Evolutionary conservation across 2,113 vertebrate genomes (phyloP), one percentile per base, ranked within the genome.

Genomic region (Lamprologus sp.): DNA sequence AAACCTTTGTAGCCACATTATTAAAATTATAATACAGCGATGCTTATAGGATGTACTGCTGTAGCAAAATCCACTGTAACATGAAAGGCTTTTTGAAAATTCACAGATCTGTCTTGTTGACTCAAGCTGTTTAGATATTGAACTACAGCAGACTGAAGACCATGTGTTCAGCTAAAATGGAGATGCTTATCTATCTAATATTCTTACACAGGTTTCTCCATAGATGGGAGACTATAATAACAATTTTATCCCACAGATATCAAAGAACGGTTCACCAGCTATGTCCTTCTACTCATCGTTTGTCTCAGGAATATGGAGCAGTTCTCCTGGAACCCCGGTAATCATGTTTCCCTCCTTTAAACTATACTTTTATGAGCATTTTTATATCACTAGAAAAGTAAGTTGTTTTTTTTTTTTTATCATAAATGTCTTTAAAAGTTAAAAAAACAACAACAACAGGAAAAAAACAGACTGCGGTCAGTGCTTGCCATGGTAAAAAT

Each of bases 301-400:
- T 99, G 98, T 94, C 96, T 99, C 89, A 97, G 98, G 96, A 99
- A 99, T 90, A 99, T 99, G 98, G 99, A 99, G 88, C 99, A 99
- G 94, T 99, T 99, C 92, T 98, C 98, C 7, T 99, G 99, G 99
- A 99, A 99, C 91, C 97, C 97, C 96, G 99, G 98, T 99, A 90
- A 94, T 80, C 55, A 86, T 17, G 17, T 77, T 26, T 81, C 53
- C 14, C 5, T 15, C 28, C 31, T 77, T 65, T 13, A 53, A 70
- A n/a, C 7, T 40, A 2, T 15, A 15, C 2, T 70, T 81, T 4
- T 45, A 45, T 37, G 8, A 1, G 3, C 3, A 31, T 84, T 11
- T 54, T 23, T 13, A 58, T 55, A 45, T n/a, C 3, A 9, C 4
- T 65, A 3, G 75, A 33, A 79, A 86, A 10, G 33, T 56, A 47